Percentiles rank a stretch among this genome's conserved stretches.
Evolutionary conservation across 1,140 invertebrate species (phyloP).

Genomic region (Caenorhabditis inopinata): DNA sequence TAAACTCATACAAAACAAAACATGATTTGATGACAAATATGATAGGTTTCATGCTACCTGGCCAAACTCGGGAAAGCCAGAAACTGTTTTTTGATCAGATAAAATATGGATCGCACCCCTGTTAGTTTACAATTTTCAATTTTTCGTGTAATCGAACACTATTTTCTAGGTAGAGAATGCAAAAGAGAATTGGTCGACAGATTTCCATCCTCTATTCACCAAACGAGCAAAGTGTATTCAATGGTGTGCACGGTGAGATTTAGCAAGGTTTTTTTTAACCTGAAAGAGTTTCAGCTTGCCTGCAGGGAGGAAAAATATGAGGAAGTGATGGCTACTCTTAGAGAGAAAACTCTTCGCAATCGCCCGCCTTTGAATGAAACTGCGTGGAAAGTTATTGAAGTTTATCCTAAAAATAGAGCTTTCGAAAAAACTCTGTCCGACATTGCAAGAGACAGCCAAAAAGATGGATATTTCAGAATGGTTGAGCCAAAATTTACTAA

Average conservation of each 20-base stretch:
- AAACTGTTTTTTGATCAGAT: slow-evolving; percentile 8
- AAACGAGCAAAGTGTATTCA: background rate
- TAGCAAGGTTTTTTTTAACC: background rate
- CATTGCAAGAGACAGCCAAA: background rate
- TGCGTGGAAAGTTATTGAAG: slow-evolving; percentile 25
- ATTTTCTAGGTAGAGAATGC: slow-evolving; percentile 23
- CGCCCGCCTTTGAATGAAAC: slow-evolving; percentile 29
- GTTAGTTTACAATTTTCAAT: background rate
- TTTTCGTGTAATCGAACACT: background rate
- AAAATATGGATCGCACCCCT: slow-evolving; percentile 35
- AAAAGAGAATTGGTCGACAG: background rate
- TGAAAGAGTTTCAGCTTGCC: background rate
- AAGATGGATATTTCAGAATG: slow-evolving; percentile 15
- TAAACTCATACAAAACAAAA: background rate
- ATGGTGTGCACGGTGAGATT: background rate
- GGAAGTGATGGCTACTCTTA: background rate
- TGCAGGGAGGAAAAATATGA: background rate
- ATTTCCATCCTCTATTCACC: slow-evolving; percentile 20
- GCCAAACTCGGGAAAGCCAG: background rate
- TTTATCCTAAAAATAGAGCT: slow-evolving; percentile 3
- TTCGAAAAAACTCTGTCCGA: slow-evolving; percentile 30
- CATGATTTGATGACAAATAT: background rate
- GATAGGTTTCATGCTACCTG: background rate
- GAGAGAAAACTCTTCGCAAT: slow-evolving; percentile 10
- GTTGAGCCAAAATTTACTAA: background rate